Evolutionary conservation across 2,888 invertebrate genomes (phyloP).

Genomic region (Synergus umbraculus): DNA sequence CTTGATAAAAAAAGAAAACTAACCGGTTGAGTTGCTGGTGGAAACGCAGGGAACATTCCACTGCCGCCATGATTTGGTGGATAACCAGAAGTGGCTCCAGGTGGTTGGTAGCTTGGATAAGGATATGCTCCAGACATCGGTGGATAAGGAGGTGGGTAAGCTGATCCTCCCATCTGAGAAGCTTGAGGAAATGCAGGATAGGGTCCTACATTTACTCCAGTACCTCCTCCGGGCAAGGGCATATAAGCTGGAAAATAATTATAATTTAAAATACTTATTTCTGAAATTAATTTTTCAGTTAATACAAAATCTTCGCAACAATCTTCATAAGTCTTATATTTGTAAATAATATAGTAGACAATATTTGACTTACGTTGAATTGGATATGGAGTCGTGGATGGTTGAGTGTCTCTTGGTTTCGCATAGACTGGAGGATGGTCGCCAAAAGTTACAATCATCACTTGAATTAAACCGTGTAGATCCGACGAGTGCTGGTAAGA

Average conservation of each 20-base stretch:
- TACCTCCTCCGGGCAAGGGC: slow-evolving; percentile 67
- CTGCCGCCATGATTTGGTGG: slow-evolving; percentile 73
- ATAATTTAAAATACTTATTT: not conserved
- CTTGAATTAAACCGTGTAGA: slow-evolving; percentile 91
- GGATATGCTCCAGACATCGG: slow-evolving; percentile 67
- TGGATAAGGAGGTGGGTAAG: slow-evolving; percentile 66
- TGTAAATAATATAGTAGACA: not conserved
- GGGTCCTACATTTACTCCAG: slow-evolving; percentile 51
- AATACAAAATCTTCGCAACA: too few species aligned
- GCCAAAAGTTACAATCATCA: slow-evolving; percentile 94
- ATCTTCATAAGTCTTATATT: too few species aligned
- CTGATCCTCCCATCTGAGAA: slow-evolving; percentile 59
- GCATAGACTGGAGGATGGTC: slow-evolving; percentile 97
- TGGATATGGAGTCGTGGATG: slow-evolving; percentile 79
- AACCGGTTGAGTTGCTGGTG: slow-evolving; percentile 69
- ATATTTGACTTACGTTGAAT: slow-evolving; percentile 75
- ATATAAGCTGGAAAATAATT: slow-evolving; percentile 73
- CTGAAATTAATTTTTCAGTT: too few species aligned
- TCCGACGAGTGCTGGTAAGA: slow-evolving; percentile 85
- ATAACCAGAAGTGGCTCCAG: slow-evolving; percentile 69
- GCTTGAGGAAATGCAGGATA: slow-evolving; percentile 65
- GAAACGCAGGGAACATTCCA: slow-evolving; percentile 74
- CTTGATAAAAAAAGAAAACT: slow-evolving; percentile 47
- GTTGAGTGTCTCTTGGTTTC: slow-evolving; percentile 80
- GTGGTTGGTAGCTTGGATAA: slow-evolving; percentile 77